These are phyloP conservation scores for Oryzias melastigma DNA, from an alignment of 2,113 vertebrate species.

Conservation along the genomic window DNA sequence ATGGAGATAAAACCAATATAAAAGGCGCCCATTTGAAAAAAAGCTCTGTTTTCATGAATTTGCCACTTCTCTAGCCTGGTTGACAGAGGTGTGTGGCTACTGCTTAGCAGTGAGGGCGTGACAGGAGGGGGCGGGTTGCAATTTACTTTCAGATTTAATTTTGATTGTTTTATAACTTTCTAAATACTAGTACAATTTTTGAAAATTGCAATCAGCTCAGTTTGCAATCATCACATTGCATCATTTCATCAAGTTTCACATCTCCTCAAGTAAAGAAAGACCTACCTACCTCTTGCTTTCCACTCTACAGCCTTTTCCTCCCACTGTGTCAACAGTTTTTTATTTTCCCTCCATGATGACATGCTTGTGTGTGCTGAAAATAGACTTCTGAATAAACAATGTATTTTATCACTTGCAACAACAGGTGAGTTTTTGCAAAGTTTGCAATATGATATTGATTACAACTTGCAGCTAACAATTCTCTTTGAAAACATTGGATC, in stretches of 20 bases:
- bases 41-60: too few relatives aligned
- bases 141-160: not conserved
- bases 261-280: conserved; percentile 5
- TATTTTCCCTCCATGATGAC: conserved; percentile 2
- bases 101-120: too few relatives aligned
- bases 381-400: not conserved
- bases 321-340: not conserved
- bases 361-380: not conserved
- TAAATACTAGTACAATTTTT: conserved; percentile 10
- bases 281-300: not conserved
- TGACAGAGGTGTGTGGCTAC: too few relatives aligned
- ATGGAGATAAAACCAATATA: too few relatives aligned
- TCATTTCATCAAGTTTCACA: conserved; percentile 23
- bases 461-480: not conserved
- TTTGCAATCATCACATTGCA: conserved; percentile 20
- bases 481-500: conserved; percentile 1
- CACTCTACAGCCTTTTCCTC: not conserved
- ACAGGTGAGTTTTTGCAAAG: not conserved
- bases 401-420: not conserved
- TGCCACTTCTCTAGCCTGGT: too few relatives aligned
- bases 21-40: too few relatives aligned
- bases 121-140: too few relatives aligned
- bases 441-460: conserved; percentile 19
- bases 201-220: not conserved
- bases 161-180: conserved; percentile 9